These are phyloP conservation scores for Melitaea athalia DNA, from an alignment of 2,888 invertebrate species.

Conservation along the genomic window DNA sequence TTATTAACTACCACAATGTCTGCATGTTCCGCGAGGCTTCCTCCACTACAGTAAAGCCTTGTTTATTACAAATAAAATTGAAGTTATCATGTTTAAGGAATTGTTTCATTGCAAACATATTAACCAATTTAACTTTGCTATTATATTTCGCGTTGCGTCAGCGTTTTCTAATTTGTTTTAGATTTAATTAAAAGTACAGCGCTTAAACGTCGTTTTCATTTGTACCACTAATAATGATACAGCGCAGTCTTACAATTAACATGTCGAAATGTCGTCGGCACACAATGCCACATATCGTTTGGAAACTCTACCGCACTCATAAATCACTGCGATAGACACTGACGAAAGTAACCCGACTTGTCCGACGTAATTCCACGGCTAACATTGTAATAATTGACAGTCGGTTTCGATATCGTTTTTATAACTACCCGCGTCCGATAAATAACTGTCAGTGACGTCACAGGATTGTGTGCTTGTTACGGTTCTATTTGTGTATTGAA, in stretches of 20 bases:
- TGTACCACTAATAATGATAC: slow-evolving; percentile 10
- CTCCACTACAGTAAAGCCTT: slow-evolving; percentile 12
- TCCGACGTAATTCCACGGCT: slow-evolving; percentile 38
- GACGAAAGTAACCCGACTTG: slow-evolving; percentile 54
- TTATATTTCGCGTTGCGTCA: background rate
- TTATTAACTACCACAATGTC: slow-evolving; percentile 30
- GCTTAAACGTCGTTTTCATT: background rate
- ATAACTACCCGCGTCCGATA: slow-evolving; percentile 27
- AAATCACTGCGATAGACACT: slow-evolving; percentile 69
- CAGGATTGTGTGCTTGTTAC: background rate
- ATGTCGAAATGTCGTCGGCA: slow-evolving; percentile 29
- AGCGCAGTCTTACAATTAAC: slow-evolving; percentile 25
- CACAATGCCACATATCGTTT: slow-evolving; percentile 36
- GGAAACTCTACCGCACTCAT: slow-evolving; percentile 63
- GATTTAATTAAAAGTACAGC: background rate
- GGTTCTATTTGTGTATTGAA: slow-evolving; percentile 12
- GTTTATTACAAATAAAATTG: slow-evolving; percentile 9
- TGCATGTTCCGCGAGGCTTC: slow-evolving; percentile 21
- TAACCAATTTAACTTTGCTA: background rate
- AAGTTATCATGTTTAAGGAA: background rate
- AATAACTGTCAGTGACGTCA: slow-evolving; percentile 31
- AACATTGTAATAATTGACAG: slow-evolving; percentile 47
- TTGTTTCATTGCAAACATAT: background rate
- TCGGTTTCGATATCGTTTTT: slow-evolving; percentile 40
- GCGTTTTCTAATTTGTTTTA: background rate